Conservation (phyloP, 2,888 invertebrate species). For the Halictus quadricinctus region DNA sequence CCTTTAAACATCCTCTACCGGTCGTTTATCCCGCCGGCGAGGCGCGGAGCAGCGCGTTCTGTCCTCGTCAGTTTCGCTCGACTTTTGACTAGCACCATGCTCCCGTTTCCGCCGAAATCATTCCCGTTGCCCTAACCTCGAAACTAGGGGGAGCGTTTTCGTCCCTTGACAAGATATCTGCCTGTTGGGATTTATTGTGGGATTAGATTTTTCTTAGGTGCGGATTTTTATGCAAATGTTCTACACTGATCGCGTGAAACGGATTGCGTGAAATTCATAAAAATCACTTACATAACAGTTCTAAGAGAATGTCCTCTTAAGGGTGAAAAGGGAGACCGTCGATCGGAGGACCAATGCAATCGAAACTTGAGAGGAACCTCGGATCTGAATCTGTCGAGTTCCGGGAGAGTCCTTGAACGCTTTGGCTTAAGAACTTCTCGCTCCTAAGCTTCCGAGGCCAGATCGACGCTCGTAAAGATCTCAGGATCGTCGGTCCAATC, state of each 20-base stretch:
- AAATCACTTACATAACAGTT: background rate
- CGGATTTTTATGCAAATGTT: background rate
- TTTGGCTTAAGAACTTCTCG: constrained; percentile 2
- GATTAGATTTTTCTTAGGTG: no score
- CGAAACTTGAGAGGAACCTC: background rate
- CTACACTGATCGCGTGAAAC: no score
- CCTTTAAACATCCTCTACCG: background rate
- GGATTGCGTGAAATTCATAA: background rate
- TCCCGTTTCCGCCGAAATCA: background rate
- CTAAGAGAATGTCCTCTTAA: background rate
- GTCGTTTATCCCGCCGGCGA: background rate
- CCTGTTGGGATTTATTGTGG: background rate
- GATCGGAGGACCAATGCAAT: background rate
- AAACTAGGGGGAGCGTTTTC: background rate
- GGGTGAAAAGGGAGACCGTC: background rate
- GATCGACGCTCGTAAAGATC: constrained; percentile 2
- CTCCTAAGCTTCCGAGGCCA: background rate
- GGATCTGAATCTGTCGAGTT: constrained; percentile 19
- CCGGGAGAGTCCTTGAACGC: constrained; percentile 1
- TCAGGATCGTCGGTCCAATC: background rate
- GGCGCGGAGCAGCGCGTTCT: background rate
- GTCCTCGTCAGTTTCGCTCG: background rate
- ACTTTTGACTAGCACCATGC: background rate
- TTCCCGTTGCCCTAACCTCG: background rate
- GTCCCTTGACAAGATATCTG: background rate